Evolutionary conservation across 2,113 vertebrate species (phyloP).

Genomic region (Clinocottus analis): DNA sequence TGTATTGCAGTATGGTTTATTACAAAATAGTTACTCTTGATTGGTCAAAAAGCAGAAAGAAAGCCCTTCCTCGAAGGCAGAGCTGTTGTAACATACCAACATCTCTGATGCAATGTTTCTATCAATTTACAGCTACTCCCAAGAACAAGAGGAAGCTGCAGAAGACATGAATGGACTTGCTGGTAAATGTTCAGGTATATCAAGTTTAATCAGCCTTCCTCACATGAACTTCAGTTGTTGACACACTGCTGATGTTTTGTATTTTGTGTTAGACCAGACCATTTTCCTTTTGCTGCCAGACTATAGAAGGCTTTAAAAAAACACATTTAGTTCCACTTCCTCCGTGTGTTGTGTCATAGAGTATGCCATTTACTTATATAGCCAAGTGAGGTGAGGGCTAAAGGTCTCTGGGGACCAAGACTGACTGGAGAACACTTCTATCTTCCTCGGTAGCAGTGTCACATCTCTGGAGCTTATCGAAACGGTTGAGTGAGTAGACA

Average conservation of each 20-base stretch:
- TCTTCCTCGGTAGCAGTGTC: constrained; percentile 32
- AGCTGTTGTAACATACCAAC: neutral
- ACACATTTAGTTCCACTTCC: neutral
- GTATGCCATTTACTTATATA: neutral
- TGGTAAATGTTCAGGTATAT: neutral
- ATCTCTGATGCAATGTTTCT: constrained; percentile 21
- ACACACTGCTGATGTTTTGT: neutral
- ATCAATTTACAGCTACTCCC: neutral
- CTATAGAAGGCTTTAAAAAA: neutral
- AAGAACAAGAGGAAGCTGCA: neutral
- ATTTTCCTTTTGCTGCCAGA: neutral
- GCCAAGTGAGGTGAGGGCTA: constrained; percentile 4
- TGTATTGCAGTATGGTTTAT: neutral
- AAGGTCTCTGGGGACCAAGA: neutral
- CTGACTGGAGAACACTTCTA: constrained; percentile 17
- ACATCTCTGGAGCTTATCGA: constrained; percentile 46
- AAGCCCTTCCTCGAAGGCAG: neutral
- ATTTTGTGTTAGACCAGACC: neutral
- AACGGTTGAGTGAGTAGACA: constrained; percentile 58
- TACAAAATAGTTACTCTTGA: neutral
- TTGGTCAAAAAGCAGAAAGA: neutral
- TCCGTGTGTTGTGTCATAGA: neutral
- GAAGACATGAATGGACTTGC: constrained; percentile 6
- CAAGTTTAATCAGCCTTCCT: neutral
- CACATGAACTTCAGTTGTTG: neutral